These are phyloP conservation scores for Menidia menidia DNA, from an alignment of 2,797 vertebrate genomes.

Conservation along the genomic window DNA sequence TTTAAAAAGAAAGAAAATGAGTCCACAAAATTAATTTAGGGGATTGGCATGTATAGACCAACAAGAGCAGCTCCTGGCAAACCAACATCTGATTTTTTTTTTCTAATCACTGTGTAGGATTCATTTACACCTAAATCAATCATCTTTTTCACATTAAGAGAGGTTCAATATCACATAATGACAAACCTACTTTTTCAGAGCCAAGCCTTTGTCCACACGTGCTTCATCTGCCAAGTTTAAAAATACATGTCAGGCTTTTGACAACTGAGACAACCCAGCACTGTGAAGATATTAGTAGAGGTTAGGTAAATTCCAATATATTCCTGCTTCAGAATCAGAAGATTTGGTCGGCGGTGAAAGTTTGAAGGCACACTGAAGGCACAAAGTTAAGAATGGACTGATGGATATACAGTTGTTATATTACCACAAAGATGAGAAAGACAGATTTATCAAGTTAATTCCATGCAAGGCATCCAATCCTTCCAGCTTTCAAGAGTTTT, in stretches of 20 bases:
- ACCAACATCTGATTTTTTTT: background rate
- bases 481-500: no score
- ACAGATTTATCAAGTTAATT: constrained; percentile 17
- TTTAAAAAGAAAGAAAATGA: background rate
- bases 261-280: constrained; percentile 70
- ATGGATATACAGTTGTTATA: background rate
- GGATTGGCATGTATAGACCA: no score
- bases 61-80: background rate
- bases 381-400: constrained; percentile 17
- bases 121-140: constrained; percentile 36
- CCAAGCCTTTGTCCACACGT: constrained; percentile 52
- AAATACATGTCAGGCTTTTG: constrained; percentile 65
- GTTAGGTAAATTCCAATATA: constrained; percentile 68
- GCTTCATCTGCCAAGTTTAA: constrained; percentile 51
- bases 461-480: background rate
- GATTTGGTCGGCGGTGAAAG: constrained; percentile 77
- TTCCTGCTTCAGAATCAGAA: constrained; percentile 72
- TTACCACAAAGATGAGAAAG: constrained; percentile 3
- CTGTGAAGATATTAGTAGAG: constrained; percentile 56
- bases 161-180: constrained; percentile 30
- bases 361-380: constrained; percentile 39
- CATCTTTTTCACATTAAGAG: constrained; percentile 34
- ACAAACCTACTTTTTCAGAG: constrained; percentile 49
- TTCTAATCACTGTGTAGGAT: background rate
- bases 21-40: background rate